Evolutionary conservation across 2,113 vertebrate species (phyloP), one percentile per base, ranked within the genome.

Genomic region (Ovibos moschatus): DNA sequence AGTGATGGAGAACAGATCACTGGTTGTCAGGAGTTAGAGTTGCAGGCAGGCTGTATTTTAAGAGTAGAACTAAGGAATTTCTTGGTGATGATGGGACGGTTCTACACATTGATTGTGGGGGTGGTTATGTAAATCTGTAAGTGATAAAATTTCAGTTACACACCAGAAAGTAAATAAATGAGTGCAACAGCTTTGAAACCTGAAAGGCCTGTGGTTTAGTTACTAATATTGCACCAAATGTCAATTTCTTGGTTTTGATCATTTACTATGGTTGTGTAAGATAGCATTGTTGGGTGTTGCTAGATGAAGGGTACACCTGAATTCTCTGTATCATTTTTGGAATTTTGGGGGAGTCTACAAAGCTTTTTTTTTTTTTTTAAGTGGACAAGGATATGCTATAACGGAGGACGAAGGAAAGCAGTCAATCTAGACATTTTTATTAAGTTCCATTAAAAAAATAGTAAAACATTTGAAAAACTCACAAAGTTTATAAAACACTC

Each of bases 361-460:
- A 19, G 2, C 47, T 57, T 47, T 33, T 86, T 86, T 11, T 28
- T 25, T 60, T 36, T 19, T 12, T 76, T 62, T 40, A 91, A 95
- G 36, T 16, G 6, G 27, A 43, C n/a, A 97, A 96, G 50, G 55
- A 87, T 57, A 62, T 84, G 78, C 9, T 64, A 50, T 58, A 94
- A 85, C n/a, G 67, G 76, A 95, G 6, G 27, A 86, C 11, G 74
- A 91, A 95, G 30, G 27, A 94, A 96, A 85, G 87, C 7, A 79
- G 17, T 89, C 43, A 92, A 79, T 60, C 60, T 87, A 87, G 50
- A 95, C 23, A 97, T 94, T 97, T 98, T 98, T 96, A 98, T 97
- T 98, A 97, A 89, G 50, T 95, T 81, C 57, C 92, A 91, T 85
- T 94, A 87, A 95, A 98, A 71, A 95, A 97, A 96, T 76, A 96